phyloP scores from a whole-genome alignment of 2,113 vertebrate species.

The Psammodynastes pulverulentus region DNA sequence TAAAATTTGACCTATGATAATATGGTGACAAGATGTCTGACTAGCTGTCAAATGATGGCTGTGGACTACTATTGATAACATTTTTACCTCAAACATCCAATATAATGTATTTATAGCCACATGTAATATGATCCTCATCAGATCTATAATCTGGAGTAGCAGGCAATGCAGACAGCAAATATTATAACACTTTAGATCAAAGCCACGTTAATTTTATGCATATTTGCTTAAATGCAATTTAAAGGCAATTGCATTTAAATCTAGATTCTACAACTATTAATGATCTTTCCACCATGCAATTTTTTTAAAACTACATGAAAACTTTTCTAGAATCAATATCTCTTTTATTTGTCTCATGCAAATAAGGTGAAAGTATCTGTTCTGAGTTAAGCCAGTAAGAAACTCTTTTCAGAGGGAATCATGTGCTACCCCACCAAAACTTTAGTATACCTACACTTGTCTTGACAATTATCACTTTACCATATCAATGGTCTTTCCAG shows the following conservation, averaged over 20 bases:
- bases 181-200: background rate
- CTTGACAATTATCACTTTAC: background rate
- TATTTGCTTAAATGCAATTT: background rate
- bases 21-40: slow-evolving; percentile 13
- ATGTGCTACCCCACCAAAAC: background rate
- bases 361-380: background rate
- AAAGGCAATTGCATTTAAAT: background rate
- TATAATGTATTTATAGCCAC: background rate
- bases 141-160: background rate
- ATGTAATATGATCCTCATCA: background rate
- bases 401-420: too few relatives aligned
- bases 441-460: background rate
- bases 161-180: background rate
- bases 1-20: background rate
- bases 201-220: background rate
- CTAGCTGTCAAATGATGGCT: background rate
- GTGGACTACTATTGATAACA: background rate
- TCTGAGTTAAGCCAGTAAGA: background rate
- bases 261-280: background rate
- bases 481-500: background rate
- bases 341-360: background rate
- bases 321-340: background rate
- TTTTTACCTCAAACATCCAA: background rate
- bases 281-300: background rate
- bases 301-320: background rate